Evolutionary conservation across 2,888 invertebrate genomes (phyloP), one percentile per base, ranked within the genome.

Genomic region (Polydrusus pterygomalis): DNA sequence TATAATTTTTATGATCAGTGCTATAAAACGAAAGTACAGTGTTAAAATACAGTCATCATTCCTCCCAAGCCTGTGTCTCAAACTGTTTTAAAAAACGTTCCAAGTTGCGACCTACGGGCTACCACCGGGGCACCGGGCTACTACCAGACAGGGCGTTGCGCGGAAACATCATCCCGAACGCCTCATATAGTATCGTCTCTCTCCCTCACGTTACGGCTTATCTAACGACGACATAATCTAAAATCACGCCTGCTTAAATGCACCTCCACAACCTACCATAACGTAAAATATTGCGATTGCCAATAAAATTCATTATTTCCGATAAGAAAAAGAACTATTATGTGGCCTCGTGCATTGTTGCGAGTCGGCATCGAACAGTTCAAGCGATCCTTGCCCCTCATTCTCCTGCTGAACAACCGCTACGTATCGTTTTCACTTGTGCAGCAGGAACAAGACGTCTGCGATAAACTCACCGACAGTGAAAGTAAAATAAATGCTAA

Each of bases 381-480:
- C 15, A 78, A 65, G 38, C 77, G 77, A 58, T 54, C 78, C 47
- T 74, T 80, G 74, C 79, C 80, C 64, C 73, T 78, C 38, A 74
- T 79, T 49, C 67, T 77, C 45, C 67, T 77, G 68, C 75, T 81
- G 74, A 78, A 79, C 77, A 79, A 76, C 74, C 79, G 72, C 20
- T 77, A 79, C 72, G 77, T 78, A 13, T 65, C 79, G 20, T 78
- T 45, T 43, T 67, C 70, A 13, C 38, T 69, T 17, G 49, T 68
- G 30, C 45, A 54, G 43, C 45, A 58, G 54, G 30, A 62, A 11
- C 51, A 60, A 13, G 65, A 62, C 5, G 13, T 65, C 17, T 67
- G 62, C 30, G 17, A 58, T 70, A 62, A 49, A 62, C 45, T 54
- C 20, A 18, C 34, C 3, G 54, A 67, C 51, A 70, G 70, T 70